phyloP scores from a whole-genome alignment of 2,113 vertebrate species.

The Nycticorax nycticorax region DNA sequence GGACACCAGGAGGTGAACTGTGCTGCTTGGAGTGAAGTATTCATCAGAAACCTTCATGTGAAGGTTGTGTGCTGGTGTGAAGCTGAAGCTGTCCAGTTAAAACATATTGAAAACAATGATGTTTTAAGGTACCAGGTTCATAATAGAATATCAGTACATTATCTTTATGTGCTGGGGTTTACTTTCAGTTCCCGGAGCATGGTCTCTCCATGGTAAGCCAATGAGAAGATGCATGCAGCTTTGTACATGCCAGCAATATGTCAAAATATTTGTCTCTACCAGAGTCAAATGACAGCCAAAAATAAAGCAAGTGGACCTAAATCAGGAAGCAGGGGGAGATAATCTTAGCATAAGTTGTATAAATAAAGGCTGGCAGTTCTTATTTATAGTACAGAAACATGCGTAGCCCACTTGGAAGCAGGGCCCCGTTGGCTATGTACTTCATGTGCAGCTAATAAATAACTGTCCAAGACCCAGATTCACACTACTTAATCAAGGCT shows the following conservation, averaged over 20 bases:
- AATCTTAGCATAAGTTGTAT: not conserved
- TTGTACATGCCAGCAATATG: not conserved
- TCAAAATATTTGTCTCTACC: not conserved
- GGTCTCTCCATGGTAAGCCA: not conserved
- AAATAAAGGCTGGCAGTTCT: not conserved
- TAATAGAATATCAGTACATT: not conserved
- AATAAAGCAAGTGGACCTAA: slow-evolving; percentile 14
- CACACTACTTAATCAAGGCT: not conserved
- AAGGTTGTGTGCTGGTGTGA: not conserved
- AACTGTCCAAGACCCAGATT: not conserved
- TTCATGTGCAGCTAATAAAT: not conserved
- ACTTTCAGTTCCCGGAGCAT: not conserved
- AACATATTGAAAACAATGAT: not conserved
- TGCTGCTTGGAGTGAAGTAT: not conserved
- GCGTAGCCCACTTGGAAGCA: not conserved
- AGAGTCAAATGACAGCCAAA: not conserved
- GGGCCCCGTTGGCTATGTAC: not conserved
- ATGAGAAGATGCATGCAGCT: not conserved
- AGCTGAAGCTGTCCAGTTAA: not conserved
- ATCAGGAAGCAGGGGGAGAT: not conserved
- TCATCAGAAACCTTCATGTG: not conserved
- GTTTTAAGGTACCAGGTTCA: not conserved
- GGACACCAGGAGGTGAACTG: not conserved
- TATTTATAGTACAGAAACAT: not conserved
- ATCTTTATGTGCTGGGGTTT: not conserved